Evolutionary conservation across 2,797 vertebrate genomes (phyloP).

Genomic region (Pipistrellus nathusii): DNA sequence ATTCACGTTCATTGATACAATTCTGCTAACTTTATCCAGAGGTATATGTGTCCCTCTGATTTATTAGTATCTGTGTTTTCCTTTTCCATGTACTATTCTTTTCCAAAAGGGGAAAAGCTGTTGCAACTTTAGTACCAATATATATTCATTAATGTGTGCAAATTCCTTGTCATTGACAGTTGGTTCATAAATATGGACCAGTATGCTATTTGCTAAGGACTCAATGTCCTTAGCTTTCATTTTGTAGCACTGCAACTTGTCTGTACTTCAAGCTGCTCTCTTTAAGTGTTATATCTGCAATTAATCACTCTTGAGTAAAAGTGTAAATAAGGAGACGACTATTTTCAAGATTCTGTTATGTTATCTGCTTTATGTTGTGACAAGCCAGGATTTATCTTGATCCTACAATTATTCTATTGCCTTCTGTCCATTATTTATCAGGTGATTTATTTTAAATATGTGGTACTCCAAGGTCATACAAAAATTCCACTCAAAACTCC

Average conservation of each 20-base stretch:
- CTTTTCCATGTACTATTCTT: not conserved
- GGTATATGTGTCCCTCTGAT: not conserved
- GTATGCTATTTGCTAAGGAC: not conserved
- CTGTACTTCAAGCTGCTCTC: not conserved
- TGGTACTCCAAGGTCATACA: not conserved
- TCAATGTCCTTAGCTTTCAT: not conserved
- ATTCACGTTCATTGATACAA: not conserved
- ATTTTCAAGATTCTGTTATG: constrained; percentile 24
- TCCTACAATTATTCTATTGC: not conserved
- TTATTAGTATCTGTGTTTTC: constrained; percentile 8
- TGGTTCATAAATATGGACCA: not conserved
- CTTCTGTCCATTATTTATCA: not conserved
- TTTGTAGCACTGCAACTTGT: not conserved
- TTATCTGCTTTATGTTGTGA: constrained; percentile 33
- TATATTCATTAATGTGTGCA: not conserved
- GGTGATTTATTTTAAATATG: constrained; percentile 33
- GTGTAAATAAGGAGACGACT: constrained; percentile 21
- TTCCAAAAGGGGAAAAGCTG: not conserved
- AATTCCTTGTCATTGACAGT: not conserved
- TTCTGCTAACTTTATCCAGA: not conserved
- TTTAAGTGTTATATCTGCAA: not conserved
- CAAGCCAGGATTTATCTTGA: constrained; percentile 44
- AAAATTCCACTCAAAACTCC: constrained; percentile 18
- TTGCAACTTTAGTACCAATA: not conserved
- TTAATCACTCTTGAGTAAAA: constrained; percentile 12